Base-by-base conservation (phyloP, 1,140 invertebrate genomes). In the Planococcus citri region DNA sequence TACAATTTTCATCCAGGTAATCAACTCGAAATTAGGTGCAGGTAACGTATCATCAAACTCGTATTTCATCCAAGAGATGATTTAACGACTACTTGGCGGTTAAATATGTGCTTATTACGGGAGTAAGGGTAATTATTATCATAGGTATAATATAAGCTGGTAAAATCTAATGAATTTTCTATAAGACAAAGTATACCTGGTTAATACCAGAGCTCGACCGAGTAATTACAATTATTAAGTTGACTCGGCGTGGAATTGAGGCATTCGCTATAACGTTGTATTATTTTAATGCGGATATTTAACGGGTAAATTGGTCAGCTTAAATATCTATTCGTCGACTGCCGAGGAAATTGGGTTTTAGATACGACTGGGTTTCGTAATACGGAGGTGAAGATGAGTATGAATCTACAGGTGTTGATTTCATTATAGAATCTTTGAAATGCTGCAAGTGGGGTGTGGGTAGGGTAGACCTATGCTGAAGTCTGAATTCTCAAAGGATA, bases 1-100 rank as follows among this genome's bases (percentile, higher is more conserved):
- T 8, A 8, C 33, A 17, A 9, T 20, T 6, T 51, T 51, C 17
- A 17, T 14, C 14, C 41, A 17, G 41, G n/a, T n/a, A n/a, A n/a
- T n/a, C n/a, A n/a, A n/a, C n/a, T n/a, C n/a, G n/a, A n/a, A n/a
- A n/a, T n/a, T n/a, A n/a, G n/a, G n/a, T n/a, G n/a, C n/a, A n/a
- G n/a, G n/a, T 33, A 51, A 51, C 41, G 41, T 51, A 51, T 51
- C n/a, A 51, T 51, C 41, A 51, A 17, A 51, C 41, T 51, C 41
- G 41, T 51, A 33, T 33, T 17, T 51, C 41, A 51, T 51, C 41
- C n/a, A n/a, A n/a, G n/a, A 51, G 12, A 17, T 51, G 17, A 17
- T 17, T 51, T 51, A 51, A 51, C 41, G 17, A 51, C 12, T 51
- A 51, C 12, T 51, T 17, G 33, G 33, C 41, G 6, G 41, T 2